Evolutionary conservation across 2,797 vertebrate genomes (phyloP), one percentile per base, ranked within the genome.

Genomic region (Zenarchopterus dispar): DNA sequence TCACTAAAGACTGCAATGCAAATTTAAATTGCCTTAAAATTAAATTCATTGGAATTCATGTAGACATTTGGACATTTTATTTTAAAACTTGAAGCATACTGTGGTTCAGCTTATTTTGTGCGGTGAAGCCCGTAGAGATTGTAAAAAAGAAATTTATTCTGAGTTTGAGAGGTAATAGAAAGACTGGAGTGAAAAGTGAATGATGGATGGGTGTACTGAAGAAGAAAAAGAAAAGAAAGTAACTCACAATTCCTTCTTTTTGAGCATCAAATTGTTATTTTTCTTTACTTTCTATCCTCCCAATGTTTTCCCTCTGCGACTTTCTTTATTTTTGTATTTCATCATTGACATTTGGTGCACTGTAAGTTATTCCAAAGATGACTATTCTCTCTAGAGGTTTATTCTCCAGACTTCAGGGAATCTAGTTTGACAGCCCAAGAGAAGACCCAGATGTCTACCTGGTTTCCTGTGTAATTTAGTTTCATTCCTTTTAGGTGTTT

Each of bases 401-500:
- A 44, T 23, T 43, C 67, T 51, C 60, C 56, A 21, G 6, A 39
- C 62, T 75, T 68, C 50, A 60, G 41, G 66, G 55, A 67, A 73
- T 78, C 63, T 57, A 18, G 58, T 62, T 23, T 69, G 52, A 62
- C 73, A 77, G 72, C 66, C 67, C 57, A 61, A 76, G 84, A 80
- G 51, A 67, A 84, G 75, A 84, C 79, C 70, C 77, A 82, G 80
- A 85, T 80, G 84, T 82, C 66, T 64, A 46, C 65, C 75, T 70
- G 39, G n/a, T 31, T 77, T 67, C 52, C 70, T 54, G 77, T 73
- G 62, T 84, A 71, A 84, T 80, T 77, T 84, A 72, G 85, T 81
- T 81, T 82, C 66, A 75, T 84, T 88, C 83, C 67, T 81, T 73
- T 67, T 73, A 80, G 82, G 80, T 86, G 81, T 86, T n/a, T n/a